These are phyloP conservation scores for Melipona beecheii DNA, from an alignment of 2,888 invertebrate species.

Conservation along the genomic window DNA sequence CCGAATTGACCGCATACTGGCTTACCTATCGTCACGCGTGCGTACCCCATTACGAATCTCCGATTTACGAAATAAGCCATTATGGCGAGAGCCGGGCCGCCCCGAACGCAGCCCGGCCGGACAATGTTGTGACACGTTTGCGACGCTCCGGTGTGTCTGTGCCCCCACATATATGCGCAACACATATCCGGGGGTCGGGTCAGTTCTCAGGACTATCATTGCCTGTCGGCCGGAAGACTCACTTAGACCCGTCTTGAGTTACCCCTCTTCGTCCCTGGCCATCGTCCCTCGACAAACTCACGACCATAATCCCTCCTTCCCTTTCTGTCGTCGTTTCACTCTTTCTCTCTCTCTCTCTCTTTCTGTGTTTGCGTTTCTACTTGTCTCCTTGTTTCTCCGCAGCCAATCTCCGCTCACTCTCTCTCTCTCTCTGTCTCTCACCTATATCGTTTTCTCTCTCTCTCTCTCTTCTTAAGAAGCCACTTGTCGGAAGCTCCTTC, in stretches of 20 bases:
- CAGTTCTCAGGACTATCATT: slow-evolving; percentile 84
- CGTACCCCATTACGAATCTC: slow-evolving; percentile 62
- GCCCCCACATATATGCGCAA: slow-evolving; percentile 79
- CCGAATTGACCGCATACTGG: slow-evolving; percentile 59
- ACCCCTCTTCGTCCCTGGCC: slow-evolving; percentile 78
- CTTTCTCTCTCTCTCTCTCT: slow-evolving; percentile 51
- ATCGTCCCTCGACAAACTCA: slow-evolving; percentile 70
- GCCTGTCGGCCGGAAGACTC: slow-evolving; percentile 84
- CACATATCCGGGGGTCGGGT: slow-evolving; percentile 83
- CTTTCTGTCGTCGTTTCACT: slow-evolving; percentile 54
- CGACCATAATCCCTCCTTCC: slow-evolving; percentile 72
- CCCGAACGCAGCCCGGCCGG: slow-evolving; percentile 72
- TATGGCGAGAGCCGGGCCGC: slow-evolving; percentile 38
- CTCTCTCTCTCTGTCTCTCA: slow-evolving; percentile 41
- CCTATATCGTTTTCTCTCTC: slow-evolving; percentile 57
- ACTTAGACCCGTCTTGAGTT: slow-evolving; percentile 84
- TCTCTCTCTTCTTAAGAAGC: slow-evolving; percentile 52
- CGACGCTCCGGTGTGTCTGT: slow-evolving; percentile 64
- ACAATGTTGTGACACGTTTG: slow-evolving; percentile 80
- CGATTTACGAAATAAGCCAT: slow-evolving; percentile 71
- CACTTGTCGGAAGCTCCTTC: slow-evolving; percentile 61
- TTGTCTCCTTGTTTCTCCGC: slow-evolving; percentile 40
- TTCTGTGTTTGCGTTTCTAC: slow-evolving; percentile 35
- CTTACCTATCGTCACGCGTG: slow-evolving; percentile 54
- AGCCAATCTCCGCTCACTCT: slow-evolving; percentile 51